Percentiles rank a stretch among this genome's conserved stretches.
These are phyloP conservation scores for Caenorhabditis panamensis DNA, from an alignment of 2,888 invertebrate species.

Conservation along the genomic window DNA sequence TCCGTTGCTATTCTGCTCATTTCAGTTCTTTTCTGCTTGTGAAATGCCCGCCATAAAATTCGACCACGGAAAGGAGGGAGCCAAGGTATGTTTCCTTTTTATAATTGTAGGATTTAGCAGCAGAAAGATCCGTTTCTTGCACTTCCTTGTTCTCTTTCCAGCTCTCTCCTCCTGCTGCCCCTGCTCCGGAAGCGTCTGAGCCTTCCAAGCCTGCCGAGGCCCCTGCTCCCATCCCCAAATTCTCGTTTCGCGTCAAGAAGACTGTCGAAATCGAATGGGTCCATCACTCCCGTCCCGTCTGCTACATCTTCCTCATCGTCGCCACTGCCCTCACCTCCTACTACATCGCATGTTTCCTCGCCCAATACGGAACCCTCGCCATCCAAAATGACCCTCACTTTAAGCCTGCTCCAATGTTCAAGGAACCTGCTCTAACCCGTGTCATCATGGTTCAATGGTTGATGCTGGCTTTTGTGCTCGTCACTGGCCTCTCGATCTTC, in stretches of 20 bases:
- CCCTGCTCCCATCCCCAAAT: too few relatives aligned
- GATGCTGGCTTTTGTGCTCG: conserved; percentile 23
- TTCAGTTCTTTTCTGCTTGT: not conserved
- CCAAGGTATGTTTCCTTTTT: conserved; percentile 29
- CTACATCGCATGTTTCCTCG: conserved; percentile 27
- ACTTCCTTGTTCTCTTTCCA: not conserved
- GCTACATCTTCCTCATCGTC: conserved; percentile 11
- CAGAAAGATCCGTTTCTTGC: not conserved
- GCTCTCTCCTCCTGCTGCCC: not conserved
- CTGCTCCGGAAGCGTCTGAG: not conserved
- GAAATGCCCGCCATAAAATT: conserved; percentile 41
- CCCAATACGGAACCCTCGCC: conserved; percentile 25
- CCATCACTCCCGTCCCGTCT: conserved; percentile 10
- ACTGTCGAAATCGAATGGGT: conserved; percentile 41
- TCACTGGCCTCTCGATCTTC: conserved; percentile 24
- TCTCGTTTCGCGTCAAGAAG: too few relatives aligned
- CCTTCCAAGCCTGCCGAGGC: not conserved
- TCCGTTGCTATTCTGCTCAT: conserved; percentile 11
- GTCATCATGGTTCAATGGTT: conserved; percentile 56
- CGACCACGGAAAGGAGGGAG: conserved; percentile 6
- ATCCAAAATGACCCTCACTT: not conserved
- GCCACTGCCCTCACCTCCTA: conserved; percentile 19
- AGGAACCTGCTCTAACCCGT: conserved; percentile 36
- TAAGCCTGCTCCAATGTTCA: conserved; percentile 10
- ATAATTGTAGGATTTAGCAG: conserved; percentile 13